Conservation (phyloP, 1,140 invertebrate genomes). For the silkworm (Bombyx mori) region DNA sequence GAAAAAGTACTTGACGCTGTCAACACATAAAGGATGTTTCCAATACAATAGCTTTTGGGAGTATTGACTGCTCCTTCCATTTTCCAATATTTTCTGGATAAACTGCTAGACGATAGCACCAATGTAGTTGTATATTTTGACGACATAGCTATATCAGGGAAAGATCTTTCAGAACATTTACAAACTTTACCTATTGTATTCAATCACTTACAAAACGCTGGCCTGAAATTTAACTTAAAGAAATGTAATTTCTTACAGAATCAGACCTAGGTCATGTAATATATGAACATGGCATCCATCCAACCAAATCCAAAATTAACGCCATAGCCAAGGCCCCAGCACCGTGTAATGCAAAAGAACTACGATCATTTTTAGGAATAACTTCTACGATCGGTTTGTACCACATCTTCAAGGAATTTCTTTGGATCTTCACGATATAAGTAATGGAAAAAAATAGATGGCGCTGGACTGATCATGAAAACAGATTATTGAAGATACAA, state of each 20-base stretch:
- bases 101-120: constrained; percentile 30
- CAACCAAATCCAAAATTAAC: too few relatives aligned
- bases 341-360: constrained; percentile 8
- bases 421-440: constrained; percentile 5
- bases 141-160: constrained; percentile 39
- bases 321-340: constrained; percentile 5
- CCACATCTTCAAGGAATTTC: constrained; percentile 11
- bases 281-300: too few relatives aligned
- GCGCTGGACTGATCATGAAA: not conserved
- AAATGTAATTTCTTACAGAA: not conserved
- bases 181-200: constrained; percentile 5
- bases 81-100: constrained; percentile 32
- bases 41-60: constrained; percentile 37
- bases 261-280: too few relatives aligned
- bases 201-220: constrained; percentile 4
- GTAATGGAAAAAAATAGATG: constrained; percentile 4
- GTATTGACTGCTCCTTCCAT: constrained; percentile 33
- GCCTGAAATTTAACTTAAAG: constrained; percentile 7
- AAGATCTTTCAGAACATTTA: constrained; percentile 2
- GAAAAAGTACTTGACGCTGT: too few relatives aligned
- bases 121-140: constrained; percentile 46
- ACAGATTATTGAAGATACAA: constrained; percentile 3
- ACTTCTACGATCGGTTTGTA: constrained; percentile 12
- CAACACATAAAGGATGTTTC: constrained; percentile 9
- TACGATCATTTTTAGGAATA: constrained; percentile 9